A percentile compares a stretch with the other conserved stretches of the same genome.
phyloP scores from a whole-genome alignment of 2,797 vertebrate genomes.

The Epinephelus awoara region DNA sequence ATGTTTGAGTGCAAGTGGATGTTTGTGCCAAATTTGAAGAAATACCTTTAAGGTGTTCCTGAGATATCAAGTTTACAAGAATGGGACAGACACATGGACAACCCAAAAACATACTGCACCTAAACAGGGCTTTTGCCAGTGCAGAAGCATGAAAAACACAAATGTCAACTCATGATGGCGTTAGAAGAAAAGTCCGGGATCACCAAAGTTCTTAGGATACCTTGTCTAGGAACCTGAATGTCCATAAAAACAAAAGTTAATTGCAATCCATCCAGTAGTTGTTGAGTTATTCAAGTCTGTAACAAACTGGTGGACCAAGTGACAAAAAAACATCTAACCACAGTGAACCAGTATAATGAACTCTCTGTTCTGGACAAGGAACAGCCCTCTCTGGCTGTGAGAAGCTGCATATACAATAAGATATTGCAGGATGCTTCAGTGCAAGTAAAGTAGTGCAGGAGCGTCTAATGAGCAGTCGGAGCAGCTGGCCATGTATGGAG shows the following conservation, averaged over 20 bases:
- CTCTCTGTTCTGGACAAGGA: not conserved
- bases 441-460: not conserved
- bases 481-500: not conserved
- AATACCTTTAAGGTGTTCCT: no score
- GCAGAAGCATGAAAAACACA: not conserved
- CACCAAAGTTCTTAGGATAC: not conserved
- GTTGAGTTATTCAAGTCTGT: not conserved
- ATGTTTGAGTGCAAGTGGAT: no score
- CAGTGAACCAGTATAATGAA: not conserved
- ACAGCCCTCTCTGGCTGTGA: not conserved
- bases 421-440: not conserved
- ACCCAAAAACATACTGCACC: no score
- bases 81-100: no score
- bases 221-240: not conserved
- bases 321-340: not conserved
- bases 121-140: no score
- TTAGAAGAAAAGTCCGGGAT: not conserved
- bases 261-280: not conserved
- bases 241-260: not conserved
- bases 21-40: no score
- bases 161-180: not conserved
- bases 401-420: slow-evolving; percentile 9
- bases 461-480: slow-evolving; percentile 1
- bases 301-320: not conserved
- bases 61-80: no score